Percentiles rank a stretch among this genome's conserved stretches.
Evolutionary conservation across 2,113 vertebrate genomes (phyloP).

Genomic region (Glareola pratincola): DNA sequence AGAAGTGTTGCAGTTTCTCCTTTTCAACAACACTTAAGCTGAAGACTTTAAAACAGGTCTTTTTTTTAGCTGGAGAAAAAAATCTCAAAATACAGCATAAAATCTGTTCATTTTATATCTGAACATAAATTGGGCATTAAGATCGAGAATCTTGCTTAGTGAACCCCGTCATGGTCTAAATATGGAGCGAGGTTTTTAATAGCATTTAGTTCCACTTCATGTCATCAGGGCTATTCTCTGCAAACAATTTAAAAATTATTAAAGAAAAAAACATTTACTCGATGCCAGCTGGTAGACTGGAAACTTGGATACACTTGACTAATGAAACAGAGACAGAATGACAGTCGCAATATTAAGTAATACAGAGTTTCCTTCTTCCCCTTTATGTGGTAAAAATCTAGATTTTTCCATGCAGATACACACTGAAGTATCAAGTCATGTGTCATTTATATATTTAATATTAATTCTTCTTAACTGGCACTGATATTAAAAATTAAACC

Average conservation of each 20-base stretch:
- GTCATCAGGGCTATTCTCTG: neutral
- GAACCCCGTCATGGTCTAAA: neutral
- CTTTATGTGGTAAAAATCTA: neutral
- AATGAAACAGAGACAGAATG: neutral
- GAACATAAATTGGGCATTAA: neutral
- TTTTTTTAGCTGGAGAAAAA: neutral
- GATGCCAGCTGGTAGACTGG: neutral
- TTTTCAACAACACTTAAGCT: neutral
- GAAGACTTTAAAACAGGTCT: neutral
- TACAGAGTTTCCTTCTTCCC: neutral
- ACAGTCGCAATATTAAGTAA: neutral
- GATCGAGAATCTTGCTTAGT: neutral
- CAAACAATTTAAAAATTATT: neutral
- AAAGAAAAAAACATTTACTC: neutral
- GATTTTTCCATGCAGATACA: neutral
- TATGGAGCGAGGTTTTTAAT: neutral
- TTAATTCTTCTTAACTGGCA: neutral
- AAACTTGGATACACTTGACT: neutral
- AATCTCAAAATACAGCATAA: neutral
- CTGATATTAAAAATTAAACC: neutral
- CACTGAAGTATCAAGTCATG: neutral
- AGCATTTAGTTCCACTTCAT: neutral
- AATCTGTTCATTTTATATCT: neutral
- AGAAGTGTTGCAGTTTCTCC: neutral
- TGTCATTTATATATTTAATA: neutral